phyloP scores from a whole-genome alignment of 2,113 vertebrate genomes.

The Thermophis baileyi region DNA sequence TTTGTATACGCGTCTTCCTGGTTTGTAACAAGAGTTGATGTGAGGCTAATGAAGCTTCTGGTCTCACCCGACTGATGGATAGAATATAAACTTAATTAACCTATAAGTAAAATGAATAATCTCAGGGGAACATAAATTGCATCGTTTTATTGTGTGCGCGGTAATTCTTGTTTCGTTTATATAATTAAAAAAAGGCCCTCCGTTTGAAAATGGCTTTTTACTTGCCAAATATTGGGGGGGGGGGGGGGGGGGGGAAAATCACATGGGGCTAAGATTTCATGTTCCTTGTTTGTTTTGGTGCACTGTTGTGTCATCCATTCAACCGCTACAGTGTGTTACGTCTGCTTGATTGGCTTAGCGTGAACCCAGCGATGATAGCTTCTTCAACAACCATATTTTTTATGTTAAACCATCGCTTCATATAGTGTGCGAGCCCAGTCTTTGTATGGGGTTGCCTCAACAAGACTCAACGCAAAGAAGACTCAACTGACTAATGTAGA shows the following conservation, averaged over 20 bases:
- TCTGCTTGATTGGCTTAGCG: not conserved
- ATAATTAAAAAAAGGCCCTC: not conserved
- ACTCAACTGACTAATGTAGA: not conserved
- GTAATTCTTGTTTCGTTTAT: constrained; percentile 27
- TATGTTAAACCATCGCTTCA: not conserved
- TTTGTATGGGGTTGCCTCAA: not conserved
- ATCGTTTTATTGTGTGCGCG: not conserved
- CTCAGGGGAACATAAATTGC: constrained; percentile 22
- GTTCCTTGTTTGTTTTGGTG: not conserved
- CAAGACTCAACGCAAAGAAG: not conserved
- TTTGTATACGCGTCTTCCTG: constrained; percentile 57
- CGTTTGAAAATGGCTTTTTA: not conserved
- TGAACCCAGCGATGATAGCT: not conserved
- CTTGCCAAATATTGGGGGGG: not conserved
- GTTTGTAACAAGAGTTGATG: constrained; percentile 45
- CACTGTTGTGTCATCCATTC: too few species aligned
- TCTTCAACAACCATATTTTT: not conserved
- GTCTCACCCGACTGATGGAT: constrained; percentile 43
- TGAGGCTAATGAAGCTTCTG: constrained; percentile 47
- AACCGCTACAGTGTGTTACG: not conserved
- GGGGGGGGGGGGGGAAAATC: not conserved
- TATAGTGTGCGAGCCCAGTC: not conserved
- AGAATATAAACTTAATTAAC: constrained; percentile 44
- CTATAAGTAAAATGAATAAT: not conserved
- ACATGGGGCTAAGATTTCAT: not conserved